A percentile compares a stretch with the other conserved stretches of the same genome.
Conservation (phyloP, 1,140 invertebrate species). For the Caenorhabditis elegans region WBcel235 BX284606.5:17647001-17647500, state of each 20-base stretch:
- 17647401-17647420: background rate
- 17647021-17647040: slow-evolving; percentile 65
- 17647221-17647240: slow-evolving; percentile 36
- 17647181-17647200: slow-evolving; percentile 47
- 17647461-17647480: slow-evolving; percentile 59
- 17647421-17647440: slow-evolving; percentile 40
- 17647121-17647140: slow-evolving; percentile 28
- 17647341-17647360: slow-evolving; percentile 35
- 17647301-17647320: slow-evolving; percentile 45
- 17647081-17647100: slow-evolving; percentile 49
- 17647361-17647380: slow-evolving; percentile 32
- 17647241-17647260: slow-evolving; percentile 45
- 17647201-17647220: slow-evolving; percentile 50
- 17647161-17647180: slow-evolving; percentile 24
- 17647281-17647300: background rate
- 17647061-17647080: slow-evolving; percentile 57
- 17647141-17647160: slow-evolving; percentile 36
- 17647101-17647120: slow-evolving; percentile 28
- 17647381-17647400: slow-evolving; percentile 18
- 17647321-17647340: background rate
- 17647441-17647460: slow-evolving; percentile 52
- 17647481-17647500: slow-evolving; percentile 69
- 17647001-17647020: slow-evolving; percentile 69
- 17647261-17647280: slow-evolving; percentile 35
- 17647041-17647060: slow-evolving; percentile 53